Percentiles rank a stretch among this genome's conserved stretches.
These are phyloP conservation scores for Pollenia griseotomentosa DNA, from an alignment of 2,888 invertebrate genomes.

Conservation along the genomic window DNA sequence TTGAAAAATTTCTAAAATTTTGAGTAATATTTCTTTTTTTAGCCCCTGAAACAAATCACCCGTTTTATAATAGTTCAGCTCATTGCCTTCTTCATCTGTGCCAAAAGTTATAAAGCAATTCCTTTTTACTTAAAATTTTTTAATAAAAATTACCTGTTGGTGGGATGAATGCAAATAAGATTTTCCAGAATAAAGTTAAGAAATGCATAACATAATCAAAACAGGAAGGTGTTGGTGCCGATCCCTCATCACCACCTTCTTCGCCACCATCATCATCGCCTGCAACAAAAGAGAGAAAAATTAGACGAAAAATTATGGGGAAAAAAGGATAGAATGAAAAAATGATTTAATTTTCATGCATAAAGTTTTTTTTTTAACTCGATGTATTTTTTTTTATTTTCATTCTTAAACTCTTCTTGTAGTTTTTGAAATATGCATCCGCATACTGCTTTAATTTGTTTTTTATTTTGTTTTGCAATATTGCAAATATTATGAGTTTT, in stretches of 20 bases:
- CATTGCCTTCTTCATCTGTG: neutral
- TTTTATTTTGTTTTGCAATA: neutral
- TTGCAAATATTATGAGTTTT: neutral
- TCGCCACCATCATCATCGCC: slow-evolving; percentile 85
- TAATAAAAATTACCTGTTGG: slow-evolving; percentile 91
- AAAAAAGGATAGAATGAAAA: slow-evolving; percentile 4
- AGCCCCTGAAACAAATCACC: too few species aligned
- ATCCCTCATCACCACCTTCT: slow-evolving; percentile 86
- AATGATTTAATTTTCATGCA: slow-evolving; percentile 32
- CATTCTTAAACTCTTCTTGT: neutral
- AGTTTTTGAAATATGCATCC: slow-evolving; percentile 31
- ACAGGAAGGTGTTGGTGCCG: slow-evolving; percentile 90
- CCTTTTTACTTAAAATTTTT: neutral
- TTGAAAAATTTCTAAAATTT: too few species aligned
- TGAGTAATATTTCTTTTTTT: too few species aligned
- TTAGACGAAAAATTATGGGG: slow-evolving; percentile 26
- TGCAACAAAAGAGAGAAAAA: slow-evolving; percentile 34
- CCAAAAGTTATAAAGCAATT: neutral
- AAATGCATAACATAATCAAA: slow-evolving; percentile 98
- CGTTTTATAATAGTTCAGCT: neutral
- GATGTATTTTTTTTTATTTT: slow-evolving; percentile 25
- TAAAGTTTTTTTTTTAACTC: slow-evolving; percentile 12
- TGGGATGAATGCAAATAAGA: slow-evolving; percentile 98
- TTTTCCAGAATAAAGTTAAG: slow-evolving; percentile 98
- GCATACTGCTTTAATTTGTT: neutral